phyloP scores from a whole-genome alignment of 1,140 invertebrate genomes.

The Cylas formicarius region DNA sequence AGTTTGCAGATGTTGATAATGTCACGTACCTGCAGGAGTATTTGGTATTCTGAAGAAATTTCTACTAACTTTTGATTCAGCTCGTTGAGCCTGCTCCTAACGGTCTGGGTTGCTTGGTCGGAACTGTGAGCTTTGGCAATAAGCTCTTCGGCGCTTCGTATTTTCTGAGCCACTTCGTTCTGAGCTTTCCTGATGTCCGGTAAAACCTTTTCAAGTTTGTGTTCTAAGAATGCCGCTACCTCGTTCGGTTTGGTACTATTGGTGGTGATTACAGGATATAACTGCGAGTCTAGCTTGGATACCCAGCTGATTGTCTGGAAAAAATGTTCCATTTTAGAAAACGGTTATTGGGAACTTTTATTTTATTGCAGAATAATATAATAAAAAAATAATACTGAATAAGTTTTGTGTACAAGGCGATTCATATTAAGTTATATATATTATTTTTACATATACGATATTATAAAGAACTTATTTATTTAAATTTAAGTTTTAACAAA shows the following conservation, averaged over 20 bases:
- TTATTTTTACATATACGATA: too few species aligned
- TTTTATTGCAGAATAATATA: too few species aligned
- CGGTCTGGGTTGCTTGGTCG: slow-evolving; percentile 38
- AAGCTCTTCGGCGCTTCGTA: slow-evolving; percentile 56
- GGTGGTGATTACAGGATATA: slow-evolving; percentile 70
- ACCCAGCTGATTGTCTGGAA: slow-evolving; percentile 66
- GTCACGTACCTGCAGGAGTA: slow-evolving; percentile 50
- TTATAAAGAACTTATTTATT: too few species aligned
- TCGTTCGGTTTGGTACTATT: slow-evolving; percentile 52
- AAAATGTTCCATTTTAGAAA: too few species aligned
- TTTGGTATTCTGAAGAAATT: slow-evolving; percentile 66
- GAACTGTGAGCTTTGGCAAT: slow-evolving; percentile 28
- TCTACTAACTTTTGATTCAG: slow-evolving; percentile 59
- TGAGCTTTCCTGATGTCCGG: slow-evolving; percentile 59
- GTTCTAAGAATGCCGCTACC: slow-evolving; percentile 53
- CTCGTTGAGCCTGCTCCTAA: slow-evolving; percentile 53
- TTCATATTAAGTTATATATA: too few species aligned
- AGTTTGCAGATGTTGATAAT: not conserved
- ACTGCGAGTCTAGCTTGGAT: slow-evolving; percentile 62
- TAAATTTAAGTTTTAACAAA: too few species aligned
- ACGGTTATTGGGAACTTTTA: too few species aligned
- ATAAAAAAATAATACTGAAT: too few species aligned
- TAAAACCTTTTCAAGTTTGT: slow-evolving; percentile 52
- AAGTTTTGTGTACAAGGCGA: too few species aligned
- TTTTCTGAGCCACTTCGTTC: slow-evolving; percentile 61